Evolutionary conservation across 1,140 invertebrate species (phyloP).

Genomic region (Drosophila chauvacae): DNA sequence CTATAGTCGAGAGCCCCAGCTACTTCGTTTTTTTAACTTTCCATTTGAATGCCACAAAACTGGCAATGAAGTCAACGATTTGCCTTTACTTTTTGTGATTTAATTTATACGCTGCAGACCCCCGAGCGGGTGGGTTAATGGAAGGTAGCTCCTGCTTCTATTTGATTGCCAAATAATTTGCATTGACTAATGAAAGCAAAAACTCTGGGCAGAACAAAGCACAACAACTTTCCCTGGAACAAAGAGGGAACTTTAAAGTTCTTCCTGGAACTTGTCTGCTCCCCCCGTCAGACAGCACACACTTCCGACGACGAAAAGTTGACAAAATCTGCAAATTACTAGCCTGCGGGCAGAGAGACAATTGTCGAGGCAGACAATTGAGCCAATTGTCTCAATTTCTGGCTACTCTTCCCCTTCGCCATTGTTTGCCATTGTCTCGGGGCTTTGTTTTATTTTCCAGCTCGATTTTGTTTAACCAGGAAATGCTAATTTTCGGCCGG

Average conservation of each 20-base stretch:
- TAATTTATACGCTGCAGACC: conserved; percentile 62
- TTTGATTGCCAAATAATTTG: conserved; percentile 71
- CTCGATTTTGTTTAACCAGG: conserved; percentile 32
- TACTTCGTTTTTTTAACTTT: conserved; percentile 11
- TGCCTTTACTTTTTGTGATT: conserved; percentile 69
- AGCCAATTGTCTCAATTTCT: conserved; percentile 75
- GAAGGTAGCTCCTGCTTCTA: conserved; percentile 34
- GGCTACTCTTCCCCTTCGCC: neutral
- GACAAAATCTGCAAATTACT: conserved; percentile 59
- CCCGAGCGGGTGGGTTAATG: conserved; percentile 19
- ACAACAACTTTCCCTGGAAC: conserved; percentile 30
- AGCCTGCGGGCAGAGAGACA: conserved; percentile 40
- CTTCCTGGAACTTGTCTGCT: conserved; percentile 25
- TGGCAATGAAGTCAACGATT: conserved; percentile 41
- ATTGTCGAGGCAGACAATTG: conserved; percentile 47
- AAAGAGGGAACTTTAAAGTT: conserved; percentile 38
- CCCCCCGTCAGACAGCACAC: neutral
- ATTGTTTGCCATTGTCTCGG: conserved; percentile 47
- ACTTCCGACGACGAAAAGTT: conserved; percentile 44
- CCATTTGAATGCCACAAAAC: conserved; percentile 64
- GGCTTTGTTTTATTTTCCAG: conserved; percentile 46
- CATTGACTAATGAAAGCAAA: conserved; percentile 70
- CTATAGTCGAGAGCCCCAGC: neutral
- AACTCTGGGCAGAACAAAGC: conserved; percentile 18
- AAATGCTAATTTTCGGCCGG: conserved; percentile 62